Evolutionary conservation across 2,888 invertebrate genomes (phyloP).

Genomic region (Agrochola circellaris): DNA sequence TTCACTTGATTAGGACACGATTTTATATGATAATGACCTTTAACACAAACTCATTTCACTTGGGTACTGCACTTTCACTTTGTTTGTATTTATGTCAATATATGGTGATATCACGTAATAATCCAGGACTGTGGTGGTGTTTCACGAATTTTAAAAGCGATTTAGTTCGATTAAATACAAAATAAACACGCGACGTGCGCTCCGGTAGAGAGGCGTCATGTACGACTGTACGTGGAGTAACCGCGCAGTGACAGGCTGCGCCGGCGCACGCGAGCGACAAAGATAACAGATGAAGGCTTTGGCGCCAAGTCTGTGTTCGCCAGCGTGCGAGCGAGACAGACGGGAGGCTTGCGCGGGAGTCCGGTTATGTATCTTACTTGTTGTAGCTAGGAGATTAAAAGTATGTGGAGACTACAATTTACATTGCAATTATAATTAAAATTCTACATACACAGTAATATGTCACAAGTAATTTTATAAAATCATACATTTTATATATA

Average conservation of each 20-base stretch:
- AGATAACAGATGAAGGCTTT: slow-evolving; percentile 84
- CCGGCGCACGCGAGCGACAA: slow-evolving; percentile 80
- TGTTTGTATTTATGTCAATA: slow-evolving; percentile 40
- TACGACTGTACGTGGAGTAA: slow-evolving; percentile 75
- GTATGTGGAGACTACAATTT: slow-evolving; percentile 79
- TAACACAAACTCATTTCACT: slow-evolving; percentile 80
- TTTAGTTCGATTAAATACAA: slow-evolving; percentile 60
- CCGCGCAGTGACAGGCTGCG: slow-evolving; percentile 84
- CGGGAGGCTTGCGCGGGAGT: slow-evolving; percentile 86
- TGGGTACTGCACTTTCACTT: slow-evolving; percentile 59
- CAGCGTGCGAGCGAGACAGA: slow-evolving; percentile 79
- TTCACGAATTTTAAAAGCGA: slow-evolving; percentile 49
- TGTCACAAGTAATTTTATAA: slow-evolving; percentile 51
- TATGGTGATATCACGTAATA: slow-evolving; percentile 25
- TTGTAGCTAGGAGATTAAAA: slow-evolving; percentile 82
- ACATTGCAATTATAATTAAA: slow-evolving; percentile 71
- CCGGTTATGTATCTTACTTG: slow-evolving; percentile 85
- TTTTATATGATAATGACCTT: slow-evolving; percentile 81
- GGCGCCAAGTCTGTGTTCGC: slow-evolving; percentile 73
- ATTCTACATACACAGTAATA: slow-evolving; percentile 65
- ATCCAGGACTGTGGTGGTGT: slow-evolving; percentile 32
- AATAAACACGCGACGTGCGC: slow-evolving; percentile 79
- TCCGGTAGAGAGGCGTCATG: slow-evolving; percentile 83
- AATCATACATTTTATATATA: slow-evolving; percentile 23
- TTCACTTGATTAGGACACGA: slow-evolving; percentile 83